Evolutionary conservation across 2,888 invertebrate species (phyloP).

Genomic region (Pandemis corylana): DNA sequence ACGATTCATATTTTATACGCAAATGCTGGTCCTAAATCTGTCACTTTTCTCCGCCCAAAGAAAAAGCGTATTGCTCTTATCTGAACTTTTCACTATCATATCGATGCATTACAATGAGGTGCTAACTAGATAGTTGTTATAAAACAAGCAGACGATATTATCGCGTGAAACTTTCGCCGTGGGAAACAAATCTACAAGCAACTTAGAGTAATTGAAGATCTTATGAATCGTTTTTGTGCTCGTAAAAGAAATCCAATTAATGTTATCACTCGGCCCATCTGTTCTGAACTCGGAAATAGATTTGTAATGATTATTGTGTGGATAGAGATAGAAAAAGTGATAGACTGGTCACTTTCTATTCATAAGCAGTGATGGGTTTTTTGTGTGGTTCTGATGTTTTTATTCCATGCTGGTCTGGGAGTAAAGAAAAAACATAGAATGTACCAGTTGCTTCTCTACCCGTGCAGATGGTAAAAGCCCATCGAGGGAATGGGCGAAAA

Average conservation of each 20-base stretch:
- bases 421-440: too few species aligned
- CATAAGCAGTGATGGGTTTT: neutral
- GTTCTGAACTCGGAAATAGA: slow-evolving; percentile 18
- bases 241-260: slow-evolving; percentile 36
- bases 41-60: too few species aligned
- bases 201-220: slow-evolving; percentile 21
- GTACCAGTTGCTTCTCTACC: too few species aligned
- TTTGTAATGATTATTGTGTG: slow-evolving; percentile 33
- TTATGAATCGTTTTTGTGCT: slow-evolving; percentile 29
- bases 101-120: neutral
- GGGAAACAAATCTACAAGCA: slow-evolving; percentile 13
- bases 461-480: too few species aligned
- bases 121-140: neutral
- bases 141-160: slow-evolving; percentile 4
- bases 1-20: too few species aligned
- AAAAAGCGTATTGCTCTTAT: neutral
- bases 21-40: too few species aligned
- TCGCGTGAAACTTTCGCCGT: slow-evolving; percentile 33
- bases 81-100: neutral
- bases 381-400: neutral
- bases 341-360: slow-evolving; percentile 18
- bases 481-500: too few species aligned
- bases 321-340: slow-evolving; percentile 20
- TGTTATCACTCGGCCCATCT: slow-evolving; percentile 32
- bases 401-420: too few species aligned